A percentile compares a stretch with the other conserved stretches of the same genome.
phyloP scores from a whole-genome alignment of 2,113 vertebrate genomes.

The Himantopus leucocephalus region DNA sequence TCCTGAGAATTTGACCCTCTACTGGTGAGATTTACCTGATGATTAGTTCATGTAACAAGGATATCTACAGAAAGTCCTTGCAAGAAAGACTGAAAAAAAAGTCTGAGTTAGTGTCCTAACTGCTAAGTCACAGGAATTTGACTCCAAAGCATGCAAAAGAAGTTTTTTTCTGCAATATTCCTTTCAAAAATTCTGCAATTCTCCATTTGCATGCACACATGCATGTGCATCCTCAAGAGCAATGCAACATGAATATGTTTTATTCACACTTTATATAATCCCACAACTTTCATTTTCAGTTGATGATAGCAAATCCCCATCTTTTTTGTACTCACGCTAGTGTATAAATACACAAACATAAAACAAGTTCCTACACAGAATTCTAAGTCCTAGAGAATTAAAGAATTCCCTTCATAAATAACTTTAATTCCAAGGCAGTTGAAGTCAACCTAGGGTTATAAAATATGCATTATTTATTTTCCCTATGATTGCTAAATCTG shows the following conservation, averaged over 20 bases:
- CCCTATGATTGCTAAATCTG: neutral
- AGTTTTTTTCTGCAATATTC: neutral
- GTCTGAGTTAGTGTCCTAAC: neutral
- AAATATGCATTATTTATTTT: neutral
- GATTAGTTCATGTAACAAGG: neutral
- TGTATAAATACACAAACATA: neutral
- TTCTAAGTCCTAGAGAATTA: neutral
- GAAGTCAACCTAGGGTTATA: neutral
- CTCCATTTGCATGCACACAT: neutral
- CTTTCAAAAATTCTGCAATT: neutral
- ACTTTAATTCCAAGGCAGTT: neutral
- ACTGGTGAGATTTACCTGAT: neutral
- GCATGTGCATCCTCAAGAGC: neutral
- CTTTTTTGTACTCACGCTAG: neutral
- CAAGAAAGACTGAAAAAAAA: neutral
- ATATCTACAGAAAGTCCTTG: neutral
- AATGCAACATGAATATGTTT: neutral
- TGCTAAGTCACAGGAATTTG: neutral
- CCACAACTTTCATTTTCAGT: neutral
- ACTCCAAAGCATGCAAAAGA: neutral
- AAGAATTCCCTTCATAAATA: neutral
- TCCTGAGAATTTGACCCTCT: accelerated
- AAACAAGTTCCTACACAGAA: neutral
- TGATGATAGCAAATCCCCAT: neutral
- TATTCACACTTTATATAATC: neutral